Conservation (phyloP, 2,113 vertebrate genomes). For the Hyla sarda region DNA sequence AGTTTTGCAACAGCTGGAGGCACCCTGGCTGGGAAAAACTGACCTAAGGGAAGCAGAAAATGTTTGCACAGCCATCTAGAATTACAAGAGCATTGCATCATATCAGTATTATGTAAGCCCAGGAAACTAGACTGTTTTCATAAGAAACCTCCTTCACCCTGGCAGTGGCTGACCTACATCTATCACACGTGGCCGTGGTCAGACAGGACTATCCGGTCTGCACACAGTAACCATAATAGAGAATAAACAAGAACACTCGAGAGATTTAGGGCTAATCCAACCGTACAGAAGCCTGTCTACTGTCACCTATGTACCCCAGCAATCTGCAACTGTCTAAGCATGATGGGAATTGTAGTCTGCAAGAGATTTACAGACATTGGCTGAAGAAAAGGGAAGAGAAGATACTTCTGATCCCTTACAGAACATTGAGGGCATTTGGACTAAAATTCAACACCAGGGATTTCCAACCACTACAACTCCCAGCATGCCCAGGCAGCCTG, state of each 20-base stretch:
- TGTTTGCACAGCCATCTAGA: neutral
- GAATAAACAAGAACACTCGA: neutral
- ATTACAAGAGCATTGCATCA: neutral
- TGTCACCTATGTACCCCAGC: neutral
- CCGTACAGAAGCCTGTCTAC: neutral
- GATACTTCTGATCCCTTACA: too few relatives aligned
- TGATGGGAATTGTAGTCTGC: neutral
- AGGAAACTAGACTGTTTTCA: neutral
- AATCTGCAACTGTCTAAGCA: neutral
- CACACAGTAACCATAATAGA: neutral
- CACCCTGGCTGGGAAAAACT: too few relatives aligned
- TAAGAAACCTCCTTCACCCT: neutral
- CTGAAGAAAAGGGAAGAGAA: too few relatives aligned
- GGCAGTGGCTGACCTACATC: neutral
- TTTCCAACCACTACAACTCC: too few relatives aligned
- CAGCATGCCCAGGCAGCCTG: too few relatives aligned
- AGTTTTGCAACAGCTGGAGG: too few relatives aligned
- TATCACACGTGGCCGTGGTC: neutral
- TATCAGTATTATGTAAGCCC: neutral
- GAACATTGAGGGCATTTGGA: too few relatives aligned
- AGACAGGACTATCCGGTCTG: too few relatives aligned
- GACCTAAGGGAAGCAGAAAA: neutral
- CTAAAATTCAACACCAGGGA: too few relatives aligned
- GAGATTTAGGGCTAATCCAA: neutral
- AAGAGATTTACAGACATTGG: neutral